Conservation (phyloP, 30 jellyfish, hydroid and myxozoan genomes). For the Clytia hemisphaerica region DNA sequence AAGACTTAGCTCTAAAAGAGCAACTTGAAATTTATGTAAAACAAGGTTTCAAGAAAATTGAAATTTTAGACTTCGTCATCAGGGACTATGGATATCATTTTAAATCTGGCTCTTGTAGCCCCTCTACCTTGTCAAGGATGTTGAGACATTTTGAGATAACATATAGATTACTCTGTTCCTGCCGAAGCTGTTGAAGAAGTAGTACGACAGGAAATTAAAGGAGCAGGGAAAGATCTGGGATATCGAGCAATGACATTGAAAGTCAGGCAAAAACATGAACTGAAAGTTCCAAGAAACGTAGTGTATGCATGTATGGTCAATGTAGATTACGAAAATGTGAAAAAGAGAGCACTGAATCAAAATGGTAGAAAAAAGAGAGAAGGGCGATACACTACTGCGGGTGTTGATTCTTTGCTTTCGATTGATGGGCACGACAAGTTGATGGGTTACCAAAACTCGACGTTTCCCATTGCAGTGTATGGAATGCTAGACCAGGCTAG, state of each 20-base stretch:
- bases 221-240: slow-evolving; percentile 26
- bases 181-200: too few relatives aligned
- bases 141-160: too few relatives aligned
- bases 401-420: slow-evolving; percentile 11
- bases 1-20: too few relatives aligned
- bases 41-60: too few relatives aligned
- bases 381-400: slow-evolving; percentile 7
- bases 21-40: too few relatives aligned
- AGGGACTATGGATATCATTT: too few relatives aligned
- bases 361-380: not conserved
- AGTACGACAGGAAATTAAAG: slow-evolving; percentile 25
- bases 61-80: too few relatives aligned
- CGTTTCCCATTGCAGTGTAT: slow-evolving; percentile 43
- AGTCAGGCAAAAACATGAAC: slow-evolving; percentile 21
- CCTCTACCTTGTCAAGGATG: too few relatives aligned
- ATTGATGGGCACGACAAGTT: slow-evolving; percentile 45
- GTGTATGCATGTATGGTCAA: slow-evolving; percentile 26
- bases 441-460: slow-evolving; percentile 32
- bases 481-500: slow-evolving; percentile 42
- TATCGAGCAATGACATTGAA: slow-evolving; percentile 33
- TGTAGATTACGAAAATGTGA: slow-evolving; percentile 26
- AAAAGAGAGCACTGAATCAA: not conserved
- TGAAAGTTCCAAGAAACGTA: slow-evolving; percentile 18
- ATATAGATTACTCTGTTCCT: too few relatives aligned
- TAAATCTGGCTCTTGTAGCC: too few relatives aligned